phyloP scores from a whole-genome alignment of 1,140 invertebrate species.

The Hirudo medicinalis region DNA sequence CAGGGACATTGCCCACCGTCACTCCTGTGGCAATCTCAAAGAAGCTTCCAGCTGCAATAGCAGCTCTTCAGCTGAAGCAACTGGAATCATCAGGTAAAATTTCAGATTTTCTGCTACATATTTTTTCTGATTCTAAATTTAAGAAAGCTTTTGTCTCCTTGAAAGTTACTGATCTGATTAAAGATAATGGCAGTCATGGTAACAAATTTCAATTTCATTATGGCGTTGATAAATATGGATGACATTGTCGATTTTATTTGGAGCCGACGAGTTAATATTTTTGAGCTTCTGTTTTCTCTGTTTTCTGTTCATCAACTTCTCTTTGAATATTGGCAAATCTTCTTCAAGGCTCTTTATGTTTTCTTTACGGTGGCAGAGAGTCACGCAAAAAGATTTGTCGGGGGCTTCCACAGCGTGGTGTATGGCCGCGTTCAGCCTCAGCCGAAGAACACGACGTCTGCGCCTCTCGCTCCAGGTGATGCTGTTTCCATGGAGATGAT shows the following conservation, averaged over 20 bases:
- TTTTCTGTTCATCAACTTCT: too few relatives aligned
- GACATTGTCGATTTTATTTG: too few relatives aligned
- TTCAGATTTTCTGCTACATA: neutral
- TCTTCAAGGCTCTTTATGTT: too few relatives aligned
- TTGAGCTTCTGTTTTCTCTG: too few relatives aligned
- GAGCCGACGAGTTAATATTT: too few relatives aligned
- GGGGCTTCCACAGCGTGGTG: constrained; percentile 5
- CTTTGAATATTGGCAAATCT: too few relatives aligned
- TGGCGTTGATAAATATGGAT: too few relatives aligned
- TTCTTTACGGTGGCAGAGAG: neutral
- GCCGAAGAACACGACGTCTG: neutral
- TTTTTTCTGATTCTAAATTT: constrained; percentile 4
- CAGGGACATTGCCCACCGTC: constrained; percentile 34
- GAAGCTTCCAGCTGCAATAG: constrained; percentile 49
- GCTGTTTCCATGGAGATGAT: neutral
- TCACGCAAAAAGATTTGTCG: neutral
- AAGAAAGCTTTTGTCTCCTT: neutral
- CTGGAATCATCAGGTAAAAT: neutral
- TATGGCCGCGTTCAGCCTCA: constrained; percentile 5
- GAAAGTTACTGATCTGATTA: too few relatives aligned
- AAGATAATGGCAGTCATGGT: too few relatives aligned
- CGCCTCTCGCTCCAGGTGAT: constrained; percentile 2
- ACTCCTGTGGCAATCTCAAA: constrained; percentile 52
- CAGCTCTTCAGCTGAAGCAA: constrained; percentile 34
- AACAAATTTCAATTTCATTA: too few relatives aligned